Evolutionary conservation across 2,113 vertebrate genomes (phyloP).

Genomic region (Centropristis striata): DNA sequence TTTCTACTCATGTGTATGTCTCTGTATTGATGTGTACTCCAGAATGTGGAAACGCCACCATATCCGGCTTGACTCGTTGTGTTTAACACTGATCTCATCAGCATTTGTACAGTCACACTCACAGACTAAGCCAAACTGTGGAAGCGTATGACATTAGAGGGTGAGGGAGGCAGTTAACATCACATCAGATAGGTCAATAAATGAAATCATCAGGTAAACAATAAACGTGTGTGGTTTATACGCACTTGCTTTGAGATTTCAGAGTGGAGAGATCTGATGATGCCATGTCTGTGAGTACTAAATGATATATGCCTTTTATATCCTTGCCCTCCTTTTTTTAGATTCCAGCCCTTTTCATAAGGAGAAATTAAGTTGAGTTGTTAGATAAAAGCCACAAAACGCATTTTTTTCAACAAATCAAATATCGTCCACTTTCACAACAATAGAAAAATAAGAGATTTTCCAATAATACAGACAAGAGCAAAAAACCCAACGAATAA

Average conservation of each 20-base stretch:
- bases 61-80: conserved; percentile 21
- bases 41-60: conserved; percentile 24
- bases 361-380: conserved; percentile 65
- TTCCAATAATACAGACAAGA: conserved; percentile 70
- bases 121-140: conserved; percentile 35
- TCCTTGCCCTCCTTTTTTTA: conserved; percentile 70
- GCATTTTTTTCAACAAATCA: conserved; percentile 64
- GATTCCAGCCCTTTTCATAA: conserved; percentile 85
- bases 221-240: conserved; percentile 30
- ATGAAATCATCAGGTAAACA: conserved; percentile 38
- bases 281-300: conserved; percentile 39
- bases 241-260: conserved; percentile 18
- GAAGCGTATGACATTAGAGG: conserved; percentile 44
- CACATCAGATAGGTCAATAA: conserved; percentile 30
- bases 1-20: conserved; percentile 30
- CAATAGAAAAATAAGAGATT: conserved; percentile 81
- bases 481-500: conserved; percentile 69
- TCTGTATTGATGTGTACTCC: conserved; percentile 11
- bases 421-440: conserved; percentile 76
- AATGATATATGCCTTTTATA: conserved; percentile 75
- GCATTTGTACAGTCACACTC: conserved; percentile 29
- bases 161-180: conserved; percentile 37
- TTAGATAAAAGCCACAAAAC: conserved; percentile 75
- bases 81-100: conserved; percentile 43
- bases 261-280: conserved; percentile 25